Conservation (phyloP, 2,113 vertebrate species). For the Paradoxurus hermaphroditus region DNA sequence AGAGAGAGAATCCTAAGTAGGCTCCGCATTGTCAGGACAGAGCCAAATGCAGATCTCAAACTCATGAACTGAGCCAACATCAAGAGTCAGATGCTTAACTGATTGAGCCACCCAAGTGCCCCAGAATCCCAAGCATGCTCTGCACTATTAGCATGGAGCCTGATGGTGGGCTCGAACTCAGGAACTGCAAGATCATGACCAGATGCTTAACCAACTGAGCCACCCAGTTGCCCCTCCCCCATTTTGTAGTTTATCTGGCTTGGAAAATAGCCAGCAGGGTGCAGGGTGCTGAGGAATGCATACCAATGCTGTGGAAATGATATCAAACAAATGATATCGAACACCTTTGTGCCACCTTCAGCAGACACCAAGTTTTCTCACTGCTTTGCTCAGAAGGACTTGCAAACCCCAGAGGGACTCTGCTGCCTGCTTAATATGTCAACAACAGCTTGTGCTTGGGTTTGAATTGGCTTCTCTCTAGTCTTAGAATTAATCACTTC, state of each 20-base stretch:
- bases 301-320: not conserved
- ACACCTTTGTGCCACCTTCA: not conserved
- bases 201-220: too few relatives aligned
- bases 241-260: not conserved
- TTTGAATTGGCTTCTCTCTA: constrained; percentile 31
- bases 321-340: not conserved
- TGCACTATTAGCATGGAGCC: too few relatives aligned
- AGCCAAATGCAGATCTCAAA: too few relatives aligned
- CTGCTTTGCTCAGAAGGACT: constrained; percentile 55
- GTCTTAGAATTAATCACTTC: constrained; percentile 62
- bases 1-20: too few relatives aligned
- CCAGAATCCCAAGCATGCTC: too few relatives aligned
- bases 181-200: too few relatives aligned
- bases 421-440: not conserved
- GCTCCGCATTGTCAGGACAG: too few relatives aligned
- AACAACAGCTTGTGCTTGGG: constrained; percentile 37
- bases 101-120: too few relatives aligned
- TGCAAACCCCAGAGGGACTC: constrained; percentile 30
- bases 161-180: too few relatives aligned
- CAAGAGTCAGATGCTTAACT: too few relatives aligned
- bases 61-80: too few relatives aligned
- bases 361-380: not conserved
- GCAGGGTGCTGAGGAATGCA: not conserved
- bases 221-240: too few relatives aligned
- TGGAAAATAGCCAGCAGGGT: not conserved